Conservation (phyloP, 2,113 vertebrate species). For the Malurus elegans region DNA sequence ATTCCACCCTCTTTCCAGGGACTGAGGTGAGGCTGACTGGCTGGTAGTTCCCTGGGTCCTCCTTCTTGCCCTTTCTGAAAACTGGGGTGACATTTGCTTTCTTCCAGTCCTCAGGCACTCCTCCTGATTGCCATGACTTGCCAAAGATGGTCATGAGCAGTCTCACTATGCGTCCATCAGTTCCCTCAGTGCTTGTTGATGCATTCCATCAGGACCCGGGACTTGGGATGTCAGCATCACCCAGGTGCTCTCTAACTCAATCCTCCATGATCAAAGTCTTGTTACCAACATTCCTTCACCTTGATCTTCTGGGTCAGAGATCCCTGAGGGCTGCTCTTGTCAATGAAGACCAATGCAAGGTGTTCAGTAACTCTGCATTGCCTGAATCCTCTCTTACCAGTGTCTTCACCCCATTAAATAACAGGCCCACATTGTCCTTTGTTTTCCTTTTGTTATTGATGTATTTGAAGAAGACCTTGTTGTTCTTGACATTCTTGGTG, state of each 20-base stretch:
- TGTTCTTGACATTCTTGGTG: background rate
- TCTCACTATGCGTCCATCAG: accelerated
- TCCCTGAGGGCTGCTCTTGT: background rate
- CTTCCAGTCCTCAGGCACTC: background rate
- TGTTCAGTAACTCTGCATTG: background rate
- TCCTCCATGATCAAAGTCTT: background rate
- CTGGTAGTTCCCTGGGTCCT: background rate
- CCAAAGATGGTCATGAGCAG: background rate
- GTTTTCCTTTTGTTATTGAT: background rate
- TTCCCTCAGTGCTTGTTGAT: background rate
- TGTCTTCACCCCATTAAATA: background rate
- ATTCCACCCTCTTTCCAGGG: background rate
- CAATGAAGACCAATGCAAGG: background rate
- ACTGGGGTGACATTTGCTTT: background rate
- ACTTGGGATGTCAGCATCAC: background rate
- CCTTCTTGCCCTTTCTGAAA: background rate
- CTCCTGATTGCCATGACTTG: background rate
- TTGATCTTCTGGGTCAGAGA: background rate
- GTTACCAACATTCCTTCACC: background rate
- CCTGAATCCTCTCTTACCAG: background rate
- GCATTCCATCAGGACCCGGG: background rate
- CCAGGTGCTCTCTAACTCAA: background rate
- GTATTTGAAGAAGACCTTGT: background rate
- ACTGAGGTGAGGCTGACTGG: background rate
- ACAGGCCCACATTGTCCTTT: background rate